A percentile compares a stretch with the other conserved stretches of the same genome.
Conservation (phyloP, 2,113 vertebrate genomes). For the Serilophus lunatus region DNA sequence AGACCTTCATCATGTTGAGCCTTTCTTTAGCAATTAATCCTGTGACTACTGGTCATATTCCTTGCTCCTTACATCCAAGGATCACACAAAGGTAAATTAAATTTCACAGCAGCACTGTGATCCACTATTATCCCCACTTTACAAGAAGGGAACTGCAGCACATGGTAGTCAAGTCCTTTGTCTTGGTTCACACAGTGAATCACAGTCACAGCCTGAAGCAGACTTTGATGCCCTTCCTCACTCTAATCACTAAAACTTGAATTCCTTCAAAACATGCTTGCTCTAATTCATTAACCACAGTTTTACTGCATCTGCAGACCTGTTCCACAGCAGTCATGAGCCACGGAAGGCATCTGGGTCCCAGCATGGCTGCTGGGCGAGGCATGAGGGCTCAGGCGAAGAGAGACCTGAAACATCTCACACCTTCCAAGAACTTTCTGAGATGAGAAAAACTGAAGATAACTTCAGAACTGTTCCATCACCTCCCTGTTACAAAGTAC, state of each 20-base stretch:
- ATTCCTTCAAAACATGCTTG: neutral
- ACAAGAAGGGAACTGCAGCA: neutral
- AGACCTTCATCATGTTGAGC: neutral
- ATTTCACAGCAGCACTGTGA: neutral
- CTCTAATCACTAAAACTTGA: neutral
- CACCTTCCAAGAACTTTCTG: neutral
- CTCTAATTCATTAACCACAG: neutral
- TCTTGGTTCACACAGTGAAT: neutral
- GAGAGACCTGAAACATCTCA: neutral
- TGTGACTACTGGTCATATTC: neutral
- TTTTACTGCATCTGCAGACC: neutral
- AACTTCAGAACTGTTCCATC: neutral
- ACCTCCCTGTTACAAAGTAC: neutral
- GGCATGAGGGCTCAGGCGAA: neutral
- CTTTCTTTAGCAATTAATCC: constrained; percentile 2
- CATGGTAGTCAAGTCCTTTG: neutral
- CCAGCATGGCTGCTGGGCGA: neutral
- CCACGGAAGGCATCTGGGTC: neutral
- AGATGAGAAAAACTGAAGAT: neutral
- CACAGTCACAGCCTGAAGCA: neutral
- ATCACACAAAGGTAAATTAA: neutral
- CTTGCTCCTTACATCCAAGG: neutral
- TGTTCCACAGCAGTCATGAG: neutral
- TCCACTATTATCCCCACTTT: neutral
- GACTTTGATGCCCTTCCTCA: neutral